Evolutionary conservation across 2,888 invertebrate genomes (phyloP).

Genomic region (Trisateles emortualis): DNA sequence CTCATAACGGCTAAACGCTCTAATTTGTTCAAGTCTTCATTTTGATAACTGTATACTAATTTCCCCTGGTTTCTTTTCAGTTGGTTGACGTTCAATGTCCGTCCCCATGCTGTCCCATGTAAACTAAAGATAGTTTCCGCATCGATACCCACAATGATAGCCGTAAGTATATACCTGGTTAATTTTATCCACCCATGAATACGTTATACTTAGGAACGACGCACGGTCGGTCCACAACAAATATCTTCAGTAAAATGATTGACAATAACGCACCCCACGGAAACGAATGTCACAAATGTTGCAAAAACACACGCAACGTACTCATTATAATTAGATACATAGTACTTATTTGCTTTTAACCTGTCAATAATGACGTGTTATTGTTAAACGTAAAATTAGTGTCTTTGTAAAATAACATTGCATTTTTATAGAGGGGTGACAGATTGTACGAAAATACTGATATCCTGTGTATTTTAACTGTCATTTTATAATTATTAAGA

Average conservation of each 20-base stretch:
- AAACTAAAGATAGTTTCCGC: constrained; percentile 21
- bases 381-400: background rate
- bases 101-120: background rate
- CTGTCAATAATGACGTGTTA: background rate
- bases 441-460: too few species aligned
- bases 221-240: background rate
- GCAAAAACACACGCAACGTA: background rate
- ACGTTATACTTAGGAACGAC: constrained; percentile 5
- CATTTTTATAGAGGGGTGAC: too few species aligned
- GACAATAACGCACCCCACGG: background rate
- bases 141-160: constrained; percentile 27
- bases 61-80: background rate
- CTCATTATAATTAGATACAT: background rate
- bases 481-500: too few species aligned
- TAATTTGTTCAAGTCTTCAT: background rate
- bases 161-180: constrained; percentile 14
- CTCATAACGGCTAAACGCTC: too few species aligned
- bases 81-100: background rate
- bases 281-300: background rate
- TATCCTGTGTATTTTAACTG: too few species aligned
- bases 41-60: background rate
- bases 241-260: background rate
- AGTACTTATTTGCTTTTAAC: background rate
- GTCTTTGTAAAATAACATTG: background rate
- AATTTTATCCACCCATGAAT: constrained; percentile 24